Conservation (phyloP, 2,113 vertebrate genomes). For the Xiphophorus maculatus region DNA sequence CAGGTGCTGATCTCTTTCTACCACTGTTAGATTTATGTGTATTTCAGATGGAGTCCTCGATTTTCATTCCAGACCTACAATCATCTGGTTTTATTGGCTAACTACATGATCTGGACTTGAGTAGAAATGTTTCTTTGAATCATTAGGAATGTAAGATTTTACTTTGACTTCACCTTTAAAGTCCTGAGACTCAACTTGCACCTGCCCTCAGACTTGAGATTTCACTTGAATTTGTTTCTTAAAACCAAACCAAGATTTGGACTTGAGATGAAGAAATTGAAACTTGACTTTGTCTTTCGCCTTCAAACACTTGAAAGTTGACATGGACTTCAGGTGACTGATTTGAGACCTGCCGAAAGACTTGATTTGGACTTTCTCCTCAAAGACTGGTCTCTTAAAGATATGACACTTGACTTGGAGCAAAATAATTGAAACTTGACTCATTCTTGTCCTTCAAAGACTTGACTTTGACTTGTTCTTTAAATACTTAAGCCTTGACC, state of each 20-base stretch:
- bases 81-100: background rate
- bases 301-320: too few species aligned
- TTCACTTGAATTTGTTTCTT: background rate
- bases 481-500: background rate
- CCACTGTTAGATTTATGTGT: background rate
- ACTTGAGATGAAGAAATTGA: too few species aligned
- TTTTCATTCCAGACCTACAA: background rate
- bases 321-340: too few species aligned
- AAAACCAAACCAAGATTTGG: background rate
- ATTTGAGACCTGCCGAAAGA: too few species aligned
- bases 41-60: background rate
- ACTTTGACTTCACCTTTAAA: too few species aligned
- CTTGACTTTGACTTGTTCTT: background rate
- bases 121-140: background rate
- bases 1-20: background rate
- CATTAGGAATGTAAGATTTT: background rate
- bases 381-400: background rate
- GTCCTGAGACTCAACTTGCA: background rate
- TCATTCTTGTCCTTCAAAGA: background rate
- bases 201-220: background rate
- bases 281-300: too few species aligned
- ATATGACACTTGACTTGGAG: background rate
- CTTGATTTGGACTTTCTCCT: background rate
- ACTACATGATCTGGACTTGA: background rate
- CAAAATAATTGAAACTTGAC: background rate